Conservation (phyloP, 2,888 invertebrate genomes). For the Eucriotettix oculatus region DNA sequence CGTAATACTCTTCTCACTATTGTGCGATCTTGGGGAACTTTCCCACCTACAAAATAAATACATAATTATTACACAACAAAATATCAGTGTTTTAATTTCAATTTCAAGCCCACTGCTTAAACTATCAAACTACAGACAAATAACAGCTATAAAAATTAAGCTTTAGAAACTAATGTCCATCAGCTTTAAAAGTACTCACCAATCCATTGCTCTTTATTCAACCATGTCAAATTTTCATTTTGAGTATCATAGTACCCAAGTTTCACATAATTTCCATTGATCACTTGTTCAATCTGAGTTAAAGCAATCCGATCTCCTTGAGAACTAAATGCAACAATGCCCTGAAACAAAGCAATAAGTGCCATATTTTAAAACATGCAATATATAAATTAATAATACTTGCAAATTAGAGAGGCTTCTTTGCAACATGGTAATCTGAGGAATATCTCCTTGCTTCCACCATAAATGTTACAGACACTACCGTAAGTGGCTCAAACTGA, state of each 20-base stretch:
- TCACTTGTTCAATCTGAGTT: conserved; percentile 95
- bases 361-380: no score
- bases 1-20: conserved; percentile 71
- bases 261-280: conserved; percentile 83
- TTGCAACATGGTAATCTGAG: no score
- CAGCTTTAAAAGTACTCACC: conserved; percentile 34
- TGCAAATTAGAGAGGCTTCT: no score
- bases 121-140: no score
- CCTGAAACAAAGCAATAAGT: conserved; percentile 38
- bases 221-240: conserved; percentile 89
- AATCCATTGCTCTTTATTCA: conserved; percentile 78
- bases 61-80: not conserved
- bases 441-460: no score
- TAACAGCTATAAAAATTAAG: not conserved
- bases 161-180: not conserved
- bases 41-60: conserved; percentile 40
- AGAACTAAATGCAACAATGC: conserved; percentile 93
- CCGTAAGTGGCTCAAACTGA: no score
- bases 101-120: not conserved
- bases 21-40: conserved; percentile 88
- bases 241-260: conserved; percentile 94
- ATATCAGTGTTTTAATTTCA: not conserved
- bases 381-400: no score
- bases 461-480: no score
- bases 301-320: conserved; percentile 96